Conservation (phyloP, 2,113 vertebrate genomes). For the Pan paniscus region DNA sequence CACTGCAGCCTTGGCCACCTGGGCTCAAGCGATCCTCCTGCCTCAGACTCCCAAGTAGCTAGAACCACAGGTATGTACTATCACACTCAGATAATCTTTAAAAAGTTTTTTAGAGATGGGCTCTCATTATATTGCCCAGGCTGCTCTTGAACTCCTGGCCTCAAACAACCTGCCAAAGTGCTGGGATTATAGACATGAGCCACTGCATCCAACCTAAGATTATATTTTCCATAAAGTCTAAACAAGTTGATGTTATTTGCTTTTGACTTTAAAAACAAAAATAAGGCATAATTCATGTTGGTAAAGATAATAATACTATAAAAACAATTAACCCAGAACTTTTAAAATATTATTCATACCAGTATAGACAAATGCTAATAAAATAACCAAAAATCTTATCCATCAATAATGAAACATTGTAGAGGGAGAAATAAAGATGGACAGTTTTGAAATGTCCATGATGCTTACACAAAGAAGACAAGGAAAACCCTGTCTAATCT, state of each 20-base stretch:
- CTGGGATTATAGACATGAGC: no score
- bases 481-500: not conserved
- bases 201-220: not conserved
- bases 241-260: not conserved
- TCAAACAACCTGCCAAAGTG: no score
- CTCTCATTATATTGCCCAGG: no score
- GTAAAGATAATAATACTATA: not conserved
- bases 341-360: not conserved
- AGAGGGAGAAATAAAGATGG: not conserved
- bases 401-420: not conserved
- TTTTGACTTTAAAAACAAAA: slow-evolving; percentile 26
- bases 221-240: not conserved
- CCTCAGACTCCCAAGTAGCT: no score
- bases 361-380: not conserved
- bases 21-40: no score
- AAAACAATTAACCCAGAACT: not conserved
- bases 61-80: no score
- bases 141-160: no score
- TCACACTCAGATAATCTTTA: no score
- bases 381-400: not conserved
- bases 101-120: no score
- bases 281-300: not conserved
- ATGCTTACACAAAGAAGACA: not conserved
- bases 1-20: no score
- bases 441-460: not conserved